Conservation (phyloP, 2,797 vertebrate species). For the Pangasius krempfi region DNA sequence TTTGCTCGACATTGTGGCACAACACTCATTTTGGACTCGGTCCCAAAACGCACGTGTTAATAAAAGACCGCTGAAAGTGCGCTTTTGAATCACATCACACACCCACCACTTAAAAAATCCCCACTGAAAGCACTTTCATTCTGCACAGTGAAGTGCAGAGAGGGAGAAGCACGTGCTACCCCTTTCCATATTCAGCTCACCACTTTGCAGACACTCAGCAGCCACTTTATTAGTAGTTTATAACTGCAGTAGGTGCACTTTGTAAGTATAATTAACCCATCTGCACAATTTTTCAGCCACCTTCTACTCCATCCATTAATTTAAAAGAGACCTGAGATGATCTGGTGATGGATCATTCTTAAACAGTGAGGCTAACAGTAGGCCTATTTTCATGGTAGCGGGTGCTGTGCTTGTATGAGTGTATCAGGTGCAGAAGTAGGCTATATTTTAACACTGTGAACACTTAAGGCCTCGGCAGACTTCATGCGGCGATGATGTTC, state of each 20-base stretch:
- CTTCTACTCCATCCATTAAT: not conserved
- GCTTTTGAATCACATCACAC: slow-evolving; percentile 56
- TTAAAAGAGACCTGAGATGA: not conserved
- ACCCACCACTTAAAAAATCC: not conserved
- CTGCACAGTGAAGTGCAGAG: not conserved
- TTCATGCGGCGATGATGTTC: not conserved
- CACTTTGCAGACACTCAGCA: not conserved
- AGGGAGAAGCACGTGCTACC: not conserved
- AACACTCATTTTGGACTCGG: not conserved
- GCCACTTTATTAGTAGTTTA: not conserved
- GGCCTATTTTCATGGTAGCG: not conserved
- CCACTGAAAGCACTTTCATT: slow-evolving; percentile 9
- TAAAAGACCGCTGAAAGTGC: slow-evolving; percentile 76
- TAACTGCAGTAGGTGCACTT: not conserved
- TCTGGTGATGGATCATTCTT: not conserved
- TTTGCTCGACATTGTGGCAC: not conserved
- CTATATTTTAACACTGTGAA: too few species aligned
- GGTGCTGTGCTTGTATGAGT: not conserved
- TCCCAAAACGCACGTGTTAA: slow-evolving; percentile 71
- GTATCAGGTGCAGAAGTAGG: not conserved
- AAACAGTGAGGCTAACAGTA: not conserved
- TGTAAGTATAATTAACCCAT: not conserved
- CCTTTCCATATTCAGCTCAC: not conserved
- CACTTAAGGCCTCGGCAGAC: not conserved
- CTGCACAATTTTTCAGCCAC: not conserved